Evolutionary conservation across 2,888 invertebrate genomes (phyloP).

Genomic region (Hesperia comma): DNA sequence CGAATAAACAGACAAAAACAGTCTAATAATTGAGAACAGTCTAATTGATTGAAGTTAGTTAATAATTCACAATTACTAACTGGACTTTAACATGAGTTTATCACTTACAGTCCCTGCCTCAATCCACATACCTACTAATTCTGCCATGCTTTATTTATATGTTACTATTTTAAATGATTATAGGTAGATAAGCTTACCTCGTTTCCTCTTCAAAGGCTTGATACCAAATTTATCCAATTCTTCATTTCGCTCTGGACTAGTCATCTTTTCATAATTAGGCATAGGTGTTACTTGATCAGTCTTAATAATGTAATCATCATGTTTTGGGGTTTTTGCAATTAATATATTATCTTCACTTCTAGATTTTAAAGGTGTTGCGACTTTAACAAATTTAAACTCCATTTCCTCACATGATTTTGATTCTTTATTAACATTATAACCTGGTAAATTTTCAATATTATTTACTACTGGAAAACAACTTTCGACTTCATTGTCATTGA

Average conservation of each 20-base stretch:
- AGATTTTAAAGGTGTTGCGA: slow-evolving; percentile 33
- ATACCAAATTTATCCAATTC: slow-evolving; percentile 86
- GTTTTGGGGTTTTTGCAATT: slow-evolving; percentile 62
- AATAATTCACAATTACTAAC: no score
- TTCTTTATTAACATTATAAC: slow-evolving; percentile 17
- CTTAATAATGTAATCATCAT: slow-evolving; percentile 78
- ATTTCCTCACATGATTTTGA: slow-evolving; percentile 37
- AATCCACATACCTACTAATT: no score
- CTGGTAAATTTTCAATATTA: slow-evolving; percentile 18
- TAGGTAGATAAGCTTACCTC: slow-evolving; percentile 65
- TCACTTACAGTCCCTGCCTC: no score
- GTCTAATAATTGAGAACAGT: no score
- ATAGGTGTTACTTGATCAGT: slow-evolving; percentile 83
- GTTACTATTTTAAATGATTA: neutral
- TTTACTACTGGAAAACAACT: slow-evolving; percentile 53
- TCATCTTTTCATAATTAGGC: slow-evolving; percentile 82
- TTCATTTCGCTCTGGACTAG: slow-evolving; percentile 81
- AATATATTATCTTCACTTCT: slow-evolving; percentile 21
- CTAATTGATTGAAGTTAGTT: no score
- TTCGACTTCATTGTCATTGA: slow-evolving; percentile 40
- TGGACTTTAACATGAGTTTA: no score
- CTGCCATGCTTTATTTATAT: no score
- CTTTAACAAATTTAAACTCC: slow-evolving; percentile 48
- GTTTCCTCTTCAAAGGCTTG: slow-evolving; percentile 86
- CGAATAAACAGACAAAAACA: no score